These are phyloP conservation scores for Caenorhabditis japonica DNA, from an alignment of 2,888 invertebrate genomes.

Conservation along the genomic window DNA sequence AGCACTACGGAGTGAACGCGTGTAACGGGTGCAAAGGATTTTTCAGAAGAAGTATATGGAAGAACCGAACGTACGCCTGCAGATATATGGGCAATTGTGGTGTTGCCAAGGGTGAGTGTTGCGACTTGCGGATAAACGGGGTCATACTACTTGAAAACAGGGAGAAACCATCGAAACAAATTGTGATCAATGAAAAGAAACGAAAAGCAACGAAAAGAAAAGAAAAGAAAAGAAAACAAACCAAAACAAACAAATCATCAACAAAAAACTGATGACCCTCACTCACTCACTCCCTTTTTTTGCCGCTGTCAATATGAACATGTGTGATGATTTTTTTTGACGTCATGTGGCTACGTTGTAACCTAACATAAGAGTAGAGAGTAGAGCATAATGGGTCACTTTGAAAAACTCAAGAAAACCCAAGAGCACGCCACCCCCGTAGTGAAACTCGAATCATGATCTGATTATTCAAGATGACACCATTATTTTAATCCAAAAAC, in stretches of 20 bases:
- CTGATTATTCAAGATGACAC: no score
- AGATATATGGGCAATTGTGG: conserved; percentile 55
- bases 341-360: no score
- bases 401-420: no score
- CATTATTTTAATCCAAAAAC: no score
- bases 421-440: no score
- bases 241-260: no score
- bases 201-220: no score
- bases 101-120: conserved; percentile 49
- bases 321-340: no score
- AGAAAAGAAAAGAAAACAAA: neutral
- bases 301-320: neutral
- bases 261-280: no score
- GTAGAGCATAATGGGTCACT: no score
- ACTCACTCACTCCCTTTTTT: neutral
- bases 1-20: conserved; percentile 67
- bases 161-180: neutral
- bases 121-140: neutral
- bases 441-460: no score
- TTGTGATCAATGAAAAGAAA: neutral
- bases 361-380: no score
- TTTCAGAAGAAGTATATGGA: conserved; percentile 66
- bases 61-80: conserved; percentile 57
- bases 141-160: neutral
- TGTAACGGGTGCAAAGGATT: conserved; percentile 76